Evolutionary conservation across 1,140 invertebrate genomes (phyloP), one percentile per base, ranked within the genome.

Genomic region (Platorchestia sp.): DNA sequence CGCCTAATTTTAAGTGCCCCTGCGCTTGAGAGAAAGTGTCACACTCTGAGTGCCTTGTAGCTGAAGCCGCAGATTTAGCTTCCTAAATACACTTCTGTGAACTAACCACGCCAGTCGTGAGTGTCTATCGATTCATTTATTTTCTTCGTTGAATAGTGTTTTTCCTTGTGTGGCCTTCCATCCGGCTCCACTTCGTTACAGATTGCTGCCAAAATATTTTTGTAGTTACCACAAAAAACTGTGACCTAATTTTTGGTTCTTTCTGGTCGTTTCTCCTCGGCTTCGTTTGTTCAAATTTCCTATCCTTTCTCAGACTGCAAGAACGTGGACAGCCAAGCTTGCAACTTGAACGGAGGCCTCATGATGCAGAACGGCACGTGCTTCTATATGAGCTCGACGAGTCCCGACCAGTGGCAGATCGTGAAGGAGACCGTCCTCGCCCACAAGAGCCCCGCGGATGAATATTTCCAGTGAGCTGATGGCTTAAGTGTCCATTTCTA

Each of bases 351-450:
- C 95, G 97, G 97, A 42, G 97, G 97, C n/a, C 96, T 97, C 10
- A 96, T 97, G 95, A 96, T 97, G 86, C 44, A 95, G 42, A 97
- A 97, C 95, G 97, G 97, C 16, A 96, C 96, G 0, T 97, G 97
- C 95, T 95, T 97, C 41, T 96, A 96, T 59, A 91, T 96, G 42
- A 96, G 98, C 95, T 95, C 95, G 95, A 95, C 95, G 19, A 95
- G 95, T 0, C 36, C 45, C 19, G 96, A 96, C 7, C 95, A 96
- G 44, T 96, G 96, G 96, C 51, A 86, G 0, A 36, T 41, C 3
- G 95, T 96, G 41, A 95, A 96, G 95, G 98, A 98, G 96, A 97
- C 97, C 96, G 98, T 98, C 41, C 97, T 98, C 96, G 53, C 45
- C 10, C 95, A 96, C 45, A 96, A 95, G 47, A 96, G 96, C 93